phyloP scores from a whole-genome alignment of 2,797 vertebrate species.

The Chaenodraco wilsoni region DNA sequence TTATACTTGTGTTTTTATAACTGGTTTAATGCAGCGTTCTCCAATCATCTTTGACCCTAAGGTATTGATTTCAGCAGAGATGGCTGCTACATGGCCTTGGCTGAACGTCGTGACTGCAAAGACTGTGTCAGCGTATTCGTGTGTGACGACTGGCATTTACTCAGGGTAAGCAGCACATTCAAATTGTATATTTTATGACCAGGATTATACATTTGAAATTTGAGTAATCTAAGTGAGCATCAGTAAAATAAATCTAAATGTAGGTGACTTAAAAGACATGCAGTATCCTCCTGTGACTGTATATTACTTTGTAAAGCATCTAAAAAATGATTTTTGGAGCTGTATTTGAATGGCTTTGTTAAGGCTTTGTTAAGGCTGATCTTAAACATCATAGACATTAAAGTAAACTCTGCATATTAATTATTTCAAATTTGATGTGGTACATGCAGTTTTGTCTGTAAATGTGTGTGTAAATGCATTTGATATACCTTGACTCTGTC shows the following conservation, averaged over 20 bases:
- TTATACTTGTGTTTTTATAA: not conserved
- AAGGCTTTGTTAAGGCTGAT: too few species aligned
- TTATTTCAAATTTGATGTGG: not conserved
- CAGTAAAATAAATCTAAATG: not conserved
- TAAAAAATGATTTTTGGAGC: not conserved
- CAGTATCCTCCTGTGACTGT: not conserved
- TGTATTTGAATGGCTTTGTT: too few species aligned
- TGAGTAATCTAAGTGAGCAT: not conserved
- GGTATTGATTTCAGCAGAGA: constrained; percentile 93
- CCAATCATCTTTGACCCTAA: constrained; percentile 60
- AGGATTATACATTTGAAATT: constrained; percentile 11
- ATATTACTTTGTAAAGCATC: not conserved
- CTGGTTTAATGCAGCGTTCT: not conserved
- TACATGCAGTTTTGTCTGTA: not conserved
- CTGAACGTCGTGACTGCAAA: constrained; percentile 95
- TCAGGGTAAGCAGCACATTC: constrained; percentile 85
- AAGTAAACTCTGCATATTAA: not conserved
- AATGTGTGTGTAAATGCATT: not conserved
- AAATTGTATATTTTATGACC: constrained; percentile 7
- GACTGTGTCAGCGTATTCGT: constrained; percentile 96
- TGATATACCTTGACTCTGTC: constrained; percentile 9
- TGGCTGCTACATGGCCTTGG: constrained; percentile 93
- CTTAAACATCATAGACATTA: not conserved
- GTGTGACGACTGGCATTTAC: constrained; percentile 96
- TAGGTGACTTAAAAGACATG: not conserved